phyloP scores from a whole-genome alignment of 92 coral and sea anemone species.

The Zoanthus gigantus region DNA sequence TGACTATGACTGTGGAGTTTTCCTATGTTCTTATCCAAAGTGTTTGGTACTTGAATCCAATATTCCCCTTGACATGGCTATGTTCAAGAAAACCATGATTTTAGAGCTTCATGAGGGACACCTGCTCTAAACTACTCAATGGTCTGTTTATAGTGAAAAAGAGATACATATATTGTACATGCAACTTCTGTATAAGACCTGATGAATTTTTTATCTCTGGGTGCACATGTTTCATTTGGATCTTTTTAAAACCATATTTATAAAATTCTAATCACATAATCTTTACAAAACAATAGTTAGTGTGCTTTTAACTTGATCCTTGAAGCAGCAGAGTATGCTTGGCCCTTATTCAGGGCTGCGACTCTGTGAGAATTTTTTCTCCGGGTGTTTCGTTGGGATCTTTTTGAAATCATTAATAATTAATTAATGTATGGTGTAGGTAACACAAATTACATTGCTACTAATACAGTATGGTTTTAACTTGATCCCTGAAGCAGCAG shows the following conservation, averaged over 20 bases:
- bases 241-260: neutral
- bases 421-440: too few species aligned
- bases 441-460: neutral
- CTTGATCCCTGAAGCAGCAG: neutral
- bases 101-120: slow-evolving; percentile 39
- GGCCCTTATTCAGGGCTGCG: neutral
- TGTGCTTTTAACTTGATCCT: neutral
- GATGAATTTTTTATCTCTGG: neutral
- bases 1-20: slow-evolving; percentile 64
- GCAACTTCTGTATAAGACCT: slow-evolving; percentile 14
- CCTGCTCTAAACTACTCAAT: slow-evolving; percentile 15
- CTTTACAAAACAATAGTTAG: neutral
- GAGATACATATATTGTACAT: neutral
- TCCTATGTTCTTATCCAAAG: slow-evolving; percentile 49
- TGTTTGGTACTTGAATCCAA: slow-evolving; percentile 25
- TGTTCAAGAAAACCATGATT: slow-evolving; percentile 50
- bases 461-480: too few species aligned
- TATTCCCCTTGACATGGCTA: slow-evolving; percentile 20
- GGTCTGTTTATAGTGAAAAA: neutral
- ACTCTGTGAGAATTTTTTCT: slow-evolving; percentile 1
- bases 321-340: neutral
- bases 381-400: neutral
- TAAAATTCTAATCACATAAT: neutral
- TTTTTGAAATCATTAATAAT: neutral
- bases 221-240: neutral